These are phyloP conservation scores for Anguilla megastoma DNA, from an alignment of 2,797 vertebrate species.

Conservation along the genomic window DNA sequence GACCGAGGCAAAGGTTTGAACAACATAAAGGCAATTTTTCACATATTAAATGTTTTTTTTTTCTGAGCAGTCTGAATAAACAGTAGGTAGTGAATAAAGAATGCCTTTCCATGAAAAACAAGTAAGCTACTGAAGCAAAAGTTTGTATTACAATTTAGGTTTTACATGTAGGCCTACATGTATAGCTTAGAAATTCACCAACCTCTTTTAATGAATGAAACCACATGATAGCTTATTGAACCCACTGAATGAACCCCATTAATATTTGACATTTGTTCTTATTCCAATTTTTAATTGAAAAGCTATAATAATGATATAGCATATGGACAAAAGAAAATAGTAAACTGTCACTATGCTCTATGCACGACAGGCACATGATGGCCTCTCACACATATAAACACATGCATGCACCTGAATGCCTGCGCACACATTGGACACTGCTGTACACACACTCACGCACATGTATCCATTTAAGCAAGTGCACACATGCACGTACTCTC, in stretches of 20 bases:
- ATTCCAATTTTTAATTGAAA: not conserved
- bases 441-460: no score
- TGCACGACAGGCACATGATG: no score
- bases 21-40: not conserved
- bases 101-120: not conserved
- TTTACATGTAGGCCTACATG: no score
- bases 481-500: no score
- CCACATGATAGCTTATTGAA: not conserved
- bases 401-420: not conserved
- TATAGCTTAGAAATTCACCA: not conserved
- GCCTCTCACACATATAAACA: not conserved
- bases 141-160: no score
- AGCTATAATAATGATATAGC: not conserved
- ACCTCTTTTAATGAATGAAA: not conserved
- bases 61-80: not conserved
- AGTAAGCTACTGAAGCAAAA: not conserved
- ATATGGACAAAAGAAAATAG: not conserved
- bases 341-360: not conserved
- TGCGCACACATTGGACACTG: no score
- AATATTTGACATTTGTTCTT: not conserved
- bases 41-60: conserved; percentile 3
- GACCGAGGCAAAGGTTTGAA: not conserved
- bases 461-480: no score
- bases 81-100: not conserved
- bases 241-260: not conserved